Evolutionary conservation across 2,888 invertebrate genomes (phyloP).

Genomic region (Drosophila histrio): DNA sequence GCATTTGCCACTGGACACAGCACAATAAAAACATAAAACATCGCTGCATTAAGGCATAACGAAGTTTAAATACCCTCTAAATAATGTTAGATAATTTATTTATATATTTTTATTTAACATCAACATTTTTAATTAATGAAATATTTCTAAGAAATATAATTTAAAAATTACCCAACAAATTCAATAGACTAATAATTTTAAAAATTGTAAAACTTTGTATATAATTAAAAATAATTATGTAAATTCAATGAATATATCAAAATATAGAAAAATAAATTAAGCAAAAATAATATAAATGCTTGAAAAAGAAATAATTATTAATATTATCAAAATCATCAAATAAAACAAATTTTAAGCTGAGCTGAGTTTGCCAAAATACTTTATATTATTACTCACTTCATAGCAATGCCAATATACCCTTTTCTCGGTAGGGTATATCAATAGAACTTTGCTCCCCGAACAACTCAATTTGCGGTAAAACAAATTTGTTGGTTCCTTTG

Average conservation of each 20-base stretch:
- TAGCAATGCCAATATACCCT: neutral
- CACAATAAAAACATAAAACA: constrained; percentile 17
- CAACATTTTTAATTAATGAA: no score
- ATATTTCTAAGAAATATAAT: no score
- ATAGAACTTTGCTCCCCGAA: constrained; percentile 18
- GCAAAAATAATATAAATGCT: neutral
- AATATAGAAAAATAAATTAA: neutral
- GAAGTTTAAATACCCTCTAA: constrained; percentile 2
- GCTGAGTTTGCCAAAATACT: no score
- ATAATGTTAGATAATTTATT: no score
- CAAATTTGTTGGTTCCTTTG: constrained; percentile 39
- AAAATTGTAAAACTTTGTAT: no score
- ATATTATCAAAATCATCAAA: no score
- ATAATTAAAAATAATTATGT: neutral
- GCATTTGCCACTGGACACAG: constrained; percentile 33
- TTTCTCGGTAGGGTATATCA: neutral
- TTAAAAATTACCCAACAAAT: no score
- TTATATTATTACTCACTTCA: neutral
- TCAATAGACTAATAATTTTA: no score
- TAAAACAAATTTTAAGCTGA: no score
- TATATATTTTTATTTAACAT: no score
- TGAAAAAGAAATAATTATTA: no score
- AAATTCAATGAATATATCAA: neutral
- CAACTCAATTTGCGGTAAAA: constrained; percentile 42
- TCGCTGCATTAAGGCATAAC: neutral